Evolutionary conservation across 2,113 vertebrate species (phyloP).

Genomic region (Apodemus speciosus): DNA sequence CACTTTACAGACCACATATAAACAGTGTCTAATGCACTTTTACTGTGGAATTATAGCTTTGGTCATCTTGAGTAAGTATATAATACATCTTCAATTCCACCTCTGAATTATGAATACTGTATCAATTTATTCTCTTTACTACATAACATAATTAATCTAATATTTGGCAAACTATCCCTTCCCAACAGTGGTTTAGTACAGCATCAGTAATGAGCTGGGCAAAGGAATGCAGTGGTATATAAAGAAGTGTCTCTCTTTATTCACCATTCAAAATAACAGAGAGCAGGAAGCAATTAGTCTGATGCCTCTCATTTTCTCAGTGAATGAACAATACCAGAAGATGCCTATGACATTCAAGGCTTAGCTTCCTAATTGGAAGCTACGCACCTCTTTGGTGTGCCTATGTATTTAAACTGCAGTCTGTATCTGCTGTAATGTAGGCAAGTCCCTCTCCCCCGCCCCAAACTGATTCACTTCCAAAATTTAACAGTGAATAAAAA

Average conservation of each 20-base stretch:
- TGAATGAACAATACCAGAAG: not conserved
- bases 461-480: conserved; percentile 43
- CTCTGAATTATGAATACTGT: not conserved
- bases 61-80: conserved; percentile 21
- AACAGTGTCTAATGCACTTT: not conserved
- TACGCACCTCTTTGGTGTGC: conserved; percentile 6
- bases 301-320: conserved; percentile 23
- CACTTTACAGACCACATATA: not conserved
- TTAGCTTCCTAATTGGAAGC: conserved; percentile 23
- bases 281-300: not conserved
- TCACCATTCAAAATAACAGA: conserved; percentile 33
- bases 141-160: not conserved
- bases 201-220: conserved; percentile 11
- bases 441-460: not conserved
- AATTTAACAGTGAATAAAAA: conserved; percentile 56
- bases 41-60: not conserved
- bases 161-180: not conserved
- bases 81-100: not conserved
- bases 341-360: not conserved
- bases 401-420: conserved; percentile 43
- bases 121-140: conserved; percentile 25
- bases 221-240: not conserved
- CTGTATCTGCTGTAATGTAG: conserved; percentile 7
- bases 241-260: conserved; percentile 31
- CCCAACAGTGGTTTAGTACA: not conserved